Conservation (phyloP, 2,113 vertebrate genomes). For the Setophaga coronata region DNA sequence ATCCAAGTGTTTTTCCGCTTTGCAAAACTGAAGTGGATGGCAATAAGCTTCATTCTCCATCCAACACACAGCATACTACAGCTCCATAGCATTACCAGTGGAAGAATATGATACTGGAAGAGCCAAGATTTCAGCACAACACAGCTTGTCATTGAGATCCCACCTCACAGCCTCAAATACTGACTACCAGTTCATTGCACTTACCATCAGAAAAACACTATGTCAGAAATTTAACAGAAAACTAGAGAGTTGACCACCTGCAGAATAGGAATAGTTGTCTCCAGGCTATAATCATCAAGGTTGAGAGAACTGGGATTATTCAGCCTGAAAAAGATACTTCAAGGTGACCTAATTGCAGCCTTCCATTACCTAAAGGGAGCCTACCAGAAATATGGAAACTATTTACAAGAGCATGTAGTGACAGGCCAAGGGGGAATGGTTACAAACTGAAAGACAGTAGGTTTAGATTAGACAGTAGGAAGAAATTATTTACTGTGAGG, state of each 20-base stretch:
- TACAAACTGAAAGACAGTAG: not conserved
- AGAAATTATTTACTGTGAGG: not conserved
- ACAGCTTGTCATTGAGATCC: not conserved
- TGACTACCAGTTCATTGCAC: not conserved
- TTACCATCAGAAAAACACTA: not conserved
- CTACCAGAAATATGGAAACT: not conserved
- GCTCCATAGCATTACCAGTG: not conserved
- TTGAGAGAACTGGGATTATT: not conserved
- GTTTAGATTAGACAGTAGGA: not conserved
- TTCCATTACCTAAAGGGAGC: not conserved
- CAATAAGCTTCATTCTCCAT: accelerated
- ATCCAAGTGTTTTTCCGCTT: not conserved
- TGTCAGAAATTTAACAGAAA: not conserved
- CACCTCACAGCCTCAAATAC: not conserved
- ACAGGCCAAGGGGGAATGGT: not conserved
- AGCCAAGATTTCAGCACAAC: not conserved
- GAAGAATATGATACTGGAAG: not conserved
- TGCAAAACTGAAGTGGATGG: not conserved
- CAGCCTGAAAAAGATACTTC: not conserved
- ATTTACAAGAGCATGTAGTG: not conserved
- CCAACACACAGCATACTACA: not conserved
- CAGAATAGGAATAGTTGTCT: not conserved
- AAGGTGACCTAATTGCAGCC: not conserved
- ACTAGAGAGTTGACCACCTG: not conserved
- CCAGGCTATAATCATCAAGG: not conserved